Percentiles rank a stretch among this genome's conserved stretches.
Conservation (phyloP, 2,113 vertebrate genomes). For the Tricholaema leucomelas region DNA sequence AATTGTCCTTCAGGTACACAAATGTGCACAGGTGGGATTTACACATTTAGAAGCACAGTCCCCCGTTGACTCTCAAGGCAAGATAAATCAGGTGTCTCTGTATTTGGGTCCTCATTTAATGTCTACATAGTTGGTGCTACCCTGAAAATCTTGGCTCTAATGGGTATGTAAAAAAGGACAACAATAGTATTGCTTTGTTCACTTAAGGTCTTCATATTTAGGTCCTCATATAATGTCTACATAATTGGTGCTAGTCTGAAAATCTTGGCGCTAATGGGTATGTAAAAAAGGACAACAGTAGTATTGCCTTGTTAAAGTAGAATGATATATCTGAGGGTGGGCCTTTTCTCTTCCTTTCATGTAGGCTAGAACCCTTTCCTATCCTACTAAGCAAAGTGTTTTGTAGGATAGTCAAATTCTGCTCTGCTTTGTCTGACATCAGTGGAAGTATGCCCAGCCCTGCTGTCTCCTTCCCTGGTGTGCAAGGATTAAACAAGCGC, state of each 20-base stretch:
- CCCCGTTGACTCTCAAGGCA: neutral
- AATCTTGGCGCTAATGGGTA: neutral
- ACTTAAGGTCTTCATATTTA: neutral
- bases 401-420: constrained; percentile 9
- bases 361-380: constrained; percentile 24
- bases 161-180: neutral
- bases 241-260: neutral
- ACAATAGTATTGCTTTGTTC: neutral
- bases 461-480: neutral
- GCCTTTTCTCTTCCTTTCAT: neutral
- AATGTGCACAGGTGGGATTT: neutral
- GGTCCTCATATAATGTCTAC: neutral
- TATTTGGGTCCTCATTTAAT: neutral
- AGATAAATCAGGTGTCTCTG: neutral
- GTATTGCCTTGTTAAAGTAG: constrained; percentile 11
- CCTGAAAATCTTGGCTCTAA: neutral
- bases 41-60: neutral
- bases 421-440: neutral
- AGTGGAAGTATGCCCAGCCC: neutral
- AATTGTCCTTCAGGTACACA: accelerated
- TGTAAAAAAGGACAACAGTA: neutral
- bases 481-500: constrained; percentile 39
- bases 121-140: neutral
- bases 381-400: neutral
- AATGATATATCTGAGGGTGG: neutral